Evolutionary conservation across 2,113 vertebrate species (phyloP).

Genomic region (Corythaeola cristata): DNA sequence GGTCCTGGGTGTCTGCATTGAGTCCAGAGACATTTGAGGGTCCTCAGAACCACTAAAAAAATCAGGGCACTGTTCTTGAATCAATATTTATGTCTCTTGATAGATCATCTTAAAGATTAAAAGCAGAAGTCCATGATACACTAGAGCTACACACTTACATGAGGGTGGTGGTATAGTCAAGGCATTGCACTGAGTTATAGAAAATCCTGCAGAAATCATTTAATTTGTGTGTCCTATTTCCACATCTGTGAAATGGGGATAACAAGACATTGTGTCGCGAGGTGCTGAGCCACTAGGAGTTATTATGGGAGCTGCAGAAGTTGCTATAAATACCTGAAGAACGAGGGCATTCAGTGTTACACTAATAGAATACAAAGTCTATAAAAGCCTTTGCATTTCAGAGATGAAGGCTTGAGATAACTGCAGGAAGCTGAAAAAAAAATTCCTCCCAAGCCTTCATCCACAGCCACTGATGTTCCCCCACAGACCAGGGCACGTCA

Average conservation of each 20-base stretch:
- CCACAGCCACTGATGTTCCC: neutral
- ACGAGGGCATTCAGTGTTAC: conserved; percentile 15
- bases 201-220: neutral
- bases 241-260: conserved; percentile 49
- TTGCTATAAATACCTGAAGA: conserved; percentile 64
- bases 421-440: neutral
- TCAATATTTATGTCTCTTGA: neutral
- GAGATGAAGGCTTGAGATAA: conserved; percentile 16
- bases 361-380: conserved; percentile 40
- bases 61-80: neutral
- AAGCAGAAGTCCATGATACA: neutral
- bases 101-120: neutral
- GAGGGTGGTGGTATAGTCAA: neutral
- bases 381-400: neutral
- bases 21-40: neutral
- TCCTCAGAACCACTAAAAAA: neutral
- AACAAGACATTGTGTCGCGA: neutral
- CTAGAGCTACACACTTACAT: neutral
- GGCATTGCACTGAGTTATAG: neutral
- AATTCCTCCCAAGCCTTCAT: neutral
- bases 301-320: conserved; percentile 51
- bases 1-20: neutral
- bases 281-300: conserved; percentile 46
- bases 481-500: rapidly evolving
- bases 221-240: conserved; percentile 15